Conservation (phyloP, 1,140 invertebrate species). For the Drosophila ambigua region DNA sequence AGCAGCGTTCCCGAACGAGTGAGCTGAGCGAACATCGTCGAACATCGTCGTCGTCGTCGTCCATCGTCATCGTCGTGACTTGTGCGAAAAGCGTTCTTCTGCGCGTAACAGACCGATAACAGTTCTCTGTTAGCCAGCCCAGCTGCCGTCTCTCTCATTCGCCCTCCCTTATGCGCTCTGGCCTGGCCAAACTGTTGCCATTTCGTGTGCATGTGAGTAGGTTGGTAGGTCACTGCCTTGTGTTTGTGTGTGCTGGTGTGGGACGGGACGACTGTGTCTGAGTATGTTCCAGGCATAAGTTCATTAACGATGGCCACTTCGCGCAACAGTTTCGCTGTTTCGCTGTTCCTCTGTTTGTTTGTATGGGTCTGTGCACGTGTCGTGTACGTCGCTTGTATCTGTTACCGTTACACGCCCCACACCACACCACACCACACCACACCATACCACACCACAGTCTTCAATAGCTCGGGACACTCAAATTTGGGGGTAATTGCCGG, state of each 20-base stretch:
- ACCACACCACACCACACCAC: conserved; percentile 3
- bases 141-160: conserved; percentile 58
- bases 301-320: conserved; percentile 65
- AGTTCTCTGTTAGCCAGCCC: conserved; percentile 41
- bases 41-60: conserved; percentile 45
- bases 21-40: conserved; percentile 47
- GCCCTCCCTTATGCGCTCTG: conserved; percentile 32
- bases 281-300: conserved; percentile 62
- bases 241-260: conserved; percentile 9
- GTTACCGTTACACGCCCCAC: conserved; percentile 29
- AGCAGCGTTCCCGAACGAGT: conserved; percentile 47
- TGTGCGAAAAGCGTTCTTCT: conserved; percentile 62
- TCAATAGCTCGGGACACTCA: conserved; percentile 3
- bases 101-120: conserved; percentile 31
- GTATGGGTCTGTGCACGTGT: background rate
- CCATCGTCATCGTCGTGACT: conserved; percentile 48
- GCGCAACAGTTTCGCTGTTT: conserved; percentile 68
- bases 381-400: conserved; percentile 14
- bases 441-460: background rate
- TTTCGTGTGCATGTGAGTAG: conserved; percentile 48
- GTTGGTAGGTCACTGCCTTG: conserved; percentile 74
- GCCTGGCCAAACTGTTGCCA: conserved; percentile 68
- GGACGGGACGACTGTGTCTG: conserved; percentile 18
- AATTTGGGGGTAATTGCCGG: conserved; percentile 43
- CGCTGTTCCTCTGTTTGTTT: background rate